Evolutionary conservation across 1,140 invertebrate genomes (phyloP).

Genomic region (Trichonephila inaurata): DNA sequence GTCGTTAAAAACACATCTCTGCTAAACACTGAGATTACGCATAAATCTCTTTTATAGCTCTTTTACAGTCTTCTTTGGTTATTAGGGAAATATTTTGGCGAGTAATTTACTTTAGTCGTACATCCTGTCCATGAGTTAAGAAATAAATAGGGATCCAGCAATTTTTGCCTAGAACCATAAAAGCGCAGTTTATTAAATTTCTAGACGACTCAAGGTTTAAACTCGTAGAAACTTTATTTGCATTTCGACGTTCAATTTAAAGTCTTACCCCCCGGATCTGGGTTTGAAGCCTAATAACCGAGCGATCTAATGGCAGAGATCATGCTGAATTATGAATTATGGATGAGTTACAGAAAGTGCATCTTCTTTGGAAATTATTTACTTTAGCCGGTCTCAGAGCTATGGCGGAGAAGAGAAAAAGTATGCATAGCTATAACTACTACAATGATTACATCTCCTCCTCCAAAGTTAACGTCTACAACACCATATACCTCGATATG

Average conservation of each 20-base stretch:
- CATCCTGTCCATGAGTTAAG: background rate
- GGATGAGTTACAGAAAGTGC: constrained; percentile 31
- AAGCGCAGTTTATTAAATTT: constrained; percentile 69
- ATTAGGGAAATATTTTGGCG: constrained; percentile 48
- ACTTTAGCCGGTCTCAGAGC: background rate
- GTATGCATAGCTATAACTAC: background rate
- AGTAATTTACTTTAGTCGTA: constrained; percentile 57
- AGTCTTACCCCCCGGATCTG: background rate
- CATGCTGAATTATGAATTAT: constrained; percentile 70
- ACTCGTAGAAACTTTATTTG: constrained; percentile 58
- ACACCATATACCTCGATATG: background rate
- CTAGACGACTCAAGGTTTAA: background rate
- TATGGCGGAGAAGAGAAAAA: background rate
- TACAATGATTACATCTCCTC: constrained; percentile 37
- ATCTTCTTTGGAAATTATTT: constrained; percentile 60
- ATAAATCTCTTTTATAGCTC: constrained; percentile 72
- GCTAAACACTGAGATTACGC: constrained; percentile 68
- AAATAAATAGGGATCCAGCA: constrained; percentile 2
- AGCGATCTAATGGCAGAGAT: constrained; percentile 30
- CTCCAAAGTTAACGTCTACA: background rate
- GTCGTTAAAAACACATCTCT: constrained; percentile 70
- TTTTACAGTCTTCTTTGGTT: constrained; percentile 59
- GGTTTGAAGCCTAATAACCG: constrained; percentile 52
- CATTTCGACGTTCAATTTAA: constrained; percentile 42
- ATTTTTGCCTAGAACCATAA: constrained; percentile 61